A percentile compares a stretch with the other conserved stretches of the same genome.
phyloP scores from a whole-genome alignment of 2,113 vertebrate genomes.

The Fulmarus glacialis region DNA sequence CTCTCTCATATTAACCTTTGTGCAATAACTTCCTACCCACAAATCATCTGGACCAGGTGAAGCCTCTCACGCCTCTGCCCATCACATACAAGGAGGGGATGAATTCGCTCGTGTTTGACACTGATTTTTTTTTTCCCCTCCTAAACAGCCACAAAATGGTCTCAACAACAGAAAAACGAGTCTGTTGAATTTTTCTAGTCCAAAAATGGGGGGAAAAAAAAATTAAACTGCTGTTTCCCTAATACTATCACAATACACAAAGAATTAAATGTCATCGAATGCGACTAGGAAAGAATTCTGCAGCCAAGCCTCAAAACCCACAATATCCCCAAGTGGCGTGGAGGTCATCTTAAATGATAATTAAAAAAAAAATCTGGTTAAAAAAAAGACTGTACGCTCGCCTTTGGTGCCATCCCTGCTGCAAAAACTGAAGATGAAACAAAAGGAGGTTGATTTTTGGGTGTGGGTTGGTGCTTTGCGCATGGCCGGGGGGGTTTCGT shows the following conservation, averaged over 20 bases:
- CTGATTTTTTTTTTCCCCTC: fast-evolving
- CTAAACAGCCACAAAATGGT: not conserved
- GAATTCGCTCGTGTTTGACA: fast-evolving
- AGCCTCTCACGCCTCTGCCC: not conserved
- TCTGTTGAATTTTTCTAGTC: not conserved
- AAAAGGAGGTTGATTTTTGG: not conserved
- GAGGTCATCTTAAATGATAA: not conserved
- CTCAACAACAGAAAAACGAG: not conserved
- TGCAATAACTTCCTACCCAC: not conserved
- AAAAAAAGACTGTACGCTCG: fast-evolving
- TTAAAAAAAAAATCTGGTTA: fast-evolving
- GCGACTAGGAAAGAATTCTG: not conserved
- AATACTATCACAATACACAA: not conserved
- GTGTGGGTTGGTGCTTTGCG: fast-evolving
- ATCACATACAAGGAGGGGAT: fast-evolving
- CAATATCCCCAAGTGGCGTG: fast-evolving
- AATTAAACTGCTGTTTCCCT: not conserved
- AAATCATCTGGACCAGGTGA: fast-evolving
- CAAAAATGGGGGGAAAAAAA: not conserved
- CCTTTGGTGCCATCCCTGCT: fast-evolving
- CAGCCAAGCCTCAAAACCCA: not conserved
- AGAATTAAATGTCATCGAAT: not conserved
- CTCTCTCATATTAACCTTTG: not conserved
- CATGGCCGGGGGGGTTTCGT: fast-evolving
- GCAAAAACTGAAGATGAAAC: fast-evolving